Evolutionary conservation across 2,797 vertebrate genomes (phyloP).

Genomic region (Sebastes alutus): DNA sequence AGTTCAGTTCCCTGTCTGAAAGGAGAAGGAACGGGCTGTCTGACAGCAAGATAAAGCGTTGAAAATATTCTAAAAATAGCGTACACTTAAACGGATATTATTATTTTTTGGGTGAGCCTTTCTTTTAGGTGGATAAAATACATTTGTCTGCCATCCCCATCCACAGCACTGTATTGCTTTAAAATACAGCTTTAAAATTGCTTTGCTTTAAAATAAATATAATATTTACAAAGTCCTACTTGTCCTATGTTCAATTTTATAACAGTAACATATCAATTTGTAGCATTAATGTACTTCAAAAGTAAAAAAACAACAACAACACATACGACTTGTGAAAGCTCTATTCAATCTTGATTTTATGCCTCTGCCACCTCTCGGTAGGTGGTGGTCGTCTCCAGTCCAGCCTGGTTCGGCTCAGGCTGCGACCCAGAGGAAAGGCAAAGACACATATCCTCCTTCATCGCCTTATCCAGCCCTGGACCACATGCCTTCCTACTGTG

Average conservation of each 20-base stretch:
- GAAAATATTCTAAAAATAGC: no score
- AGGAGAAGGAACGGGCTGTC: no score
- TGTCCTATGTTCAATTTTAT: neutral
- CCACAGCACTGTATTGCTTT: no score
- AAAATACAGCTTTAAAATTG: no score
- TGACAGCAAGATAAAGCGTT: no score
- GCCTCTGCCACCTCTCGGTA: conserved; percentile 23
- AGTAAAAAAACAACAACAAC: neutral
- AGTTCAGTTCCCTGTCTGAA: no score
- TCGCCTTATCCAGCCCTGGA: conserved; percentile 74
- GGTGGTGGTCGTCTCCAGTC: conserved; percentile 78
- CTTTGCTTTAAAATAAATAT: neutral
- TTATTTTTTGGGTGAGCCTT: no score
- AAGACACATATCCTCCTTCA: conserved; percentile 70
- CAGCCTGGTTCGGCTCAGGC: conserved; percentile 75
- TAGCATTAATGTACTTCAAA: neutral
- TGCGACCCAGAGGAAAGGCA: conserved; percentile 65
- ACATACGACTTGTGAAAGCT: neutral
- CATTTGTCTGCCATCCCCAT: no score
- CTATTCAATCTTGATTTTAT: neutral
- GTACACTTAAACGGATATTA: no score
- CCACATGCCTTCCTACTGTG: conserved; percentile 82
- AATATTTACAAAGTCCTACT: neutral
- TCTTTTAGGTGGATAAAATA: no score
- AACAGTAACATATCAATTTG: neutral